Evolutionary conservation across 2,797 vertebrate genomes (phyloP), one percentile per base, ranked within the genome.

Genomic region (Channa striata): DNA sequence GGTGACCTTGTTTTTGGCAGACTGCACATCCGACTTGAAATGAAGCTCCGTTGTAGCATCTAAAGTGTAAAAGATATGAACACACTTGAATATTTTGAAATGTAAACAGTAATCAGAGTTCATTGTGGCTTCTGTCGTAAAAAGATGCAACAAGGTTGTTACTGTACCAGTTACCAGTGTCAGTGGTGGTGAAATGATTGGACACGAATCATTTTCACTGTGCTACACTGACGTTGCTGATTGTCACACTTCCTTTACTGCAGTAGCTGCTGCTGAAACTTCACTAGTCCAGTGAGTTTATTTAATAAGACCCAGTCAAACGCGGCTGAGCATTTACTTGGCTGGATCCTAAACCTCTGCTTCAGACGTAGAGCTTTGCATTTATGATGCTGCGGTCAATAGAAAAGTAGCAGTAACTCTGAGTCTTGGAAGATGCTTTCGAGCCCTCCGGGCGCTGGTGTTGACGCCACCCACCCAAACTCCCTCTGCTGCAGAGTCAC

Each of bases 141-240:
- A 79, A 74, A 81, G 66, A 77, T 50, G 17, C 56, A 1, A 1
- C 0, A 8, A 23, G 23, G n/a, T 53, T 70, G 20, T 42, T 66
- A 1, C n/a, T 50, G 16, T 5, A 0, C 19, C 16, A 23, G 25
- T 30, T 30, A 30, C 25, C 25, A 30, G 2, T 30, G 25, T 34
- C 59, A 16, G 11, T 60, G 20, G 43, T 54, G 14, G 44, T 23
- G 4, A 21, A 51, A 36, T 33, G 1, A 2, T 5, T 8, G 17
- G 49, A 23, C 30, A 34, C 47, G 30, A 25, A 40, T 37, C 0
- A 7, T 57, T 50, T 43, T 8, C 46, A 8, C 37, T 42, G 51
- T 42, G 47, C 46, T 63, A 12, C 47, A 8, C 64, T 71, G 42
- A 63, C 66, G 68, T 76, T 94, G 93, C 94, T 94, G 93, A 94